Percentiles rank a stretch among this genome's conserved stretches.
These are phyloP conservation scores for Patagioenas fasciata DNA, from an alignment of 2,113 vertebrate genomes.

Conservation along the genomic window DNA sequence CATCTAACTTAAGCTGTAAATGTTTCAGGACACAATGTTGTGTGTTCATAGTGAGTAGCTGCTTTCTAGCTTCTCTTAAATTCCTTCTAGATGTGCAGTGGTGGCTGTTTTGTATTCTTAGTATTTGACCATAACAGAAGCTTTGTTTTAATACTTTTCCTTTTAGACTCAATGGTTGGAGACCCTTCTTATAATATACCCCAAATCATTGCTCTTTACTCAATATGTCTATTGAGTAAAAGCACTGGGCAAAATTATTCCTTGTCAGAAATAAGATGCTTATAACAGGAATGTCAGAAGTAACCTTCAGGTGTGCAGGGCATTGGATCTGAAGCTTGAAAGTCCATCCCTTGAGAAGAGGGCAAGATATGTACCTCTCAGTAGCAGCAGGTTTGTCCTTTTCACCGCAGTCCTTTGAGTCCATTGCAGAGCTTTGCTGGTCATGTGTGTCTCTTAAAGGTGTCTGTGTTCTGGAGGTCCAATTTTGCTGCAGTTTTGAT, in stretches of 20 bases:
- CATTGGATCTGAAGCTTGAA: background rate
- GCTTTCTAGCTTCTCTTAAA: background rate
- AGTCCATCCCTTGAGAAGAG: background rate
- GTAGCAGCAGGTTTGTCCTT: background rate
- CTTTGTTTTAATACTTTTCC: background rate
- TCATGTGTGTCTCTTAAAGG: background rate
- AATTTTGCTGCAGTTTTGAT: background rate
- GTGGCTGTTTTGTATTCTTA: background rate
- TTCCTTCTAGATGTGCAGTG: background rate
- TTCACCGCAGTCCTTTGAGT: background rate
- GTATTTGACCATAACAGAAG: background rate
- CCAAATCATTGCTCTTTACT: background rate
- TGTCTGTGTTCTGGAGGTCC: background rate
- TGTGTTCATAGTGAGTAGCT: background rate
- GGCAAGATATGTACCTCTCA: background rate
- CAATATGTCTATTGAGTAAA: background rate
- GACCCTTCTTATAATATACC: background rate
- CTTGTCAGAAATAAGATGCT: background rate
- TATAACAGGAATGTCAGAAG: background rate
- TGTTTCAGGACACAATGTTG: background rate
- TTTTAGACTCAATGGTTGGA: background rate
- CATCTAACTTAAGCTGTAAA: background rate
- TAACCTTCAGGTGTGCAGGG: background rate
- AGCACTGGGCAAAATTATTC: background rate
- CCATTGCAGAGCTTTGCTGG: background rate